Base-by-base conservation (phyloP, 2,113 vertebrate genomes). In the Diphyllodes magnificus region DNA sequence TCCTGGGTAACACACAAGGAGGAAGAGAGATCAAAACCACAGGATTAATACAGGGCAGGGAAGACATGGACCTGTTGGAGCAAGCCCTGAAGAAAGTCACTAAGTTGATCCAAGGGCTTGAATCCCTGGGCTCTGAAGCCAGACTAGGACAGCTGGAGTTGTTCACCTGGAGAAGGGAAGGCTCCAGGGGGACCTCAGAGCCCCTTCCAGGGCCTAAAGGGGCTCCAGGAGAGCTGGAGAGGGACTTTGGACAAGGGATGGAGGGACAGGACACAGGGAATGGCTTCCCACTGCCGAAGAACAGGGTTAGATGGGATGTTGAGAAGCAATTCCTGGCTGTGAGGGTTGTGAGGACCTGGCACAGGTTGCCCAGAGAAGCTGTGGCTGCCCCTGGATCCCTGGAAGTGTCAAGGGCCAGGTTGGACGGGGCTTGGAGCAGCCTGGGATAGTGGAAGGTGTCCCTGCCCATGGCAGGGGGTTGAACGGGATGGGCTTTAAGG, bases 401-500 rank as follows among this genome's bases (percentile, higher is more conserved):
- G 86, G 28, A 0, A 57, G 49, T 42, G 50, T 0, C 25, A 50
- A 7, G 31, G 42, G 57, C 50, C 35, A 9, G 66, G 31, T 0
- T 57, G 57, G 85, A 15, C 0, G 0, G 27, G 14, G 13, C 42
- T 71, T 3, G 51, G 37, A 51, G 51, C 27, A 19, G 0, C 19
- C 59, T 65, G 51, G 27, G 22, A 0, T 0, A 9, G 33, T 1
- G 3, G 53, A 0, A 82, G 13, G 20, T 14, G 45, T 45, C 39
- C 24, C 47, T 82, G 69, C n/a, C 56, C 7, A 5, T n/a, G 69
- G n/a, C n/a, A 60, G 9, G 24, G 18, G 33, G 3, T n/a, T 15
- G 39, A 0, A 10, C 0, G 0, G 19, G 53, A 10, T 18, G 13
- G 1, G 6, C 33, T 45, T 60, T 53, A 7, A 60, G 51, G 11